These are phyloP conservation scores for Saccostrea cuccullata DNA, from an alignment of 1,140 invertebrate genomes.

Conservation along the genomic window DNA sequence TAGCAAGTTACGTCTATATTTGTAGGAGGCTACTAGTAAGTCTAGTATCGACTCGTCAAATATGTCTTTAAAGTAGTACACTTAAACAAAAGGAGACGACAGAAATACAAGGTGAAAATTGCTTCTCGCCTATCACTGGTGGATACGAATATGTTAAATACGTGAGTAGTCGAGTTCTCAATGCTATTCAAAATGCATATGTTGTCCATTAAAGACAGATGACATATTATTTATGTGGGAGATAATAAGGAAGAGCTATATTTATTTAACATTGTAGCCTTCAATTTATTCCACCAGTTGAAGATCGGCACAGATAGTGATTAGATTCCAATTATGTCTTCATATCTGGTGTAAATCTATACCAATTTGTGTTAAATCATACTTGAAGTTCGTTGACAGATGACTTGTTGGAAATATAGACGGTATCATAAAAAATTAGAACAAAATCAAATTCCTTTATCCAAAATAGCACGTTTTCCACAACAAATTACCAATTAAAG, in stretches of 20 bases:
- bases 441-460: too few species aligned
- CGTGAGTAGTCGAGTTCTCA: background rate
- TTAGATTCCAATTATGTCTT: background rate
- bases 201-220: background rate
- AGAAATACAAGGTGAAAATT: background rate
- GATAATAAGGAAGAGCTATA: background rate
- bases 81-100: background rate
- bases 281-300: background rate
- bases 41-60: background rate
- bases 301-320: slow-evolving; percentile 12
- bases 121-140: background rate
- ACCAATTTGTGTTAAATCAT: background rate
- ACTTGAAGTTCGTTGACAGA: background rate
- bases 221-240: background rate
- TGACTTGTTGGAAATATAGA: background rate
- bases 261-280: background rate
- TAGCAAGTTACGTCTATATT: background rate
- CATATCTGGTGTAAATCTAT: background rate
- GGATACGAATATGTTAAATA: background rate
- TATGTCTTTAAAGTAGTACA: background rate
- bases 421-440: too few species aligned
- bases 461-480: too few species aligned
- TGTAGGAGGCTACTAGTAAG: background rate
- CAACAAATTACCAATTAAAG: too few species aligned
- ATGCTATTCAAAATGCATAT: slow-evolving; percentile 23